phyloP scores from a whole-genome alignment of 1,140 invertebrate genomes.

The Oscheius sp. region DNA sequence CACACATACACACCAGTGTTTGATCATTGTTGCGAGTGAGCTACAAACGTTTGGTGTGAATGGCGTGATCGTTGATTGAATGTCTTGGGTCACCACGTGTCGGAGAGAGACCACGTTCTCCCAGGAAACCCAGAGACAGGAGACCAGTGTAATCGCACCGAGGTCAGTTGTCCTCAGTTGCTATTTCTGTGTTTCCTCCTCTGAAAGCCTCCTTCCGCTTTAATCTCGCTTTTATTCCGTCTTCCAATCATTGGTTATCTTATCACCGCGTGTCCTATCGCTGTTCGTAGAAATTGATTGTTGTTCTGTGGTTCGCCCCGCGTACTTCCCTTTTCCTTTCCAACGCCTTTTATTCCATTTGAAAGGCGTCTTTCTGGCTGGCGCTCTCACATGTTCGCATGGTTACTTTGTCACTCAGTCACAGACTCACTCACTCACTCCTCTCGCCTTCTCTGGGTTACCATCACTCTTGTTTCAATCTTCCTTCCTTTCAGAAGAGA shows the following conservation, averaged over 20 bases:
- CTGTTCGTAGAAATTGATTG: no score
- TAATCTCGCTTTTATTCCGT: no score
- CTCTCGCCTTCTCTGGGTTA: neutral
- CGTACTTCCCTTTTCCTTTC: neutral
- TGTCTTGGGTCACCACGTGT: no score
- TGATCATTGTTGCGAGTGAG: neutral
- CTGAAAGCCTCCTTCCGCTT: no score
- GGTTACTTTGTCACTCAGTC: neutral
- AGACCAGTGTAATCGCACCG: no score
- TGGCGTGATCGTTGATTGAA: neutral
- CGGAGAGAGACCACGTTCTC: no score
- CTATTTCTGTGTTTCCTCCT: no score
- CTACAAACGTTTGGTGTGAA: neutral
- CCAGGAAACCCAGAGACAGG: no score
- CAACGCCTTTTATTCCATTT: neutral
- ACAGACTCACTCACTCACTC: neutral
- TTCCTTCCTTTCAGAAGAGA: conserved; percentile 15
- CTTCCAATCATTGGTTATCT: no score
- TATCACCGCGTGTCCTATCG: no score
- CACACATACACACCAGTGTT: neutral
- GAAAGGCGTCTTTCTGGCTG: neutral
- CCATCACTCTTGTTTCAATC: neutral
- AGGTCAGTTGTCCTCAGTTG: no score
- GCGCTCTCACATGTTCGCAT: neutral
- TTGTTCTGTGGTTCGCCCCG: neutral